Percentiles rank a stretch among this genome's conserved stretches.
phyloP scores from a whole-genome alignment of 2,797 vertebrate species.

The Mycteria americana region DNA sequence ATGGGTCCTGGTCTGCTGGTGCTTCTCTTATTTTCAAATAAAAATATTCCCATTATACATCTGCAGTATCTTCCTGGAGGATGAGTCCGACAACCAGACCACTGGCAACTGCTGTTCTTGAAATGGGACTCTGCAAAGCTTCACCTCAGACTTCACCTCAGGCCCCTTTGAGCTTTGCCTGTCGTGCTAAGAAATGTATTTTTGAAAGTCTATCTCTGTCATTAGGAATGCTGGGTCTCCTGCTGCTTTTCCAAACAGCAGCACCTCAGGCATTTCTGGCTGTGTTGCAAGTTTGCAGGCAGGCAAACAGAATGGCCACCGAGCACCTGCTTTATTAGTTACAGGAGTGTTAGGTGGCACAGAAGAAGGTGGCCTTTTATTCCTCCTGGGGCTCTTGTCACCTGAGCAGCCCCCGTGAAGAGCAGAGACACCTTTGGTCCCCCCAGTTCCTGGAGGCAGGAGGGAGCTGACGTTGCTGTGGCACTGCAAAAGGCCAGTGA shows the following conservation, averaged over 20 bases:
- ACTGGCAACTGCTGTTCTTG: background rate
- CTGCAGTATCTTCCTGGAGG: background rate
- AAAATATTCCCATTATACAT: background rate
- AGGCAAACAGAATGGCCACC: background rate
- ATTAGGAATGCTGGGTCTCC: background rate
- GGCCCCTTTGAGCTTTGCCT: background rate
- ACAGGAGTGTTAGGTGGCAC: background rate
- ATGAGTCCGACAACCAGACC: background rate
- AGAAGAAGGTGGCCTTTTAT: background rate
- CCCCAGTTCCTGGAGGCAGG: background rate
- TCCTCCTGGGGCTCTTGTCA: background rate
- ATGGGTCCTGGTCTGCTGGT: background rate
- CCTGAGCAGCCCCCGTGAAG: background rate
- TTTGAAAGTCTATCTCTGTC: background rate
- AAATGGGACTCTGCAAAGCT: background rate
- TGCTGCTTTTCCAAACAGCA: background rate
- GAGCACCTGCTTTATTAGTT: background rate
- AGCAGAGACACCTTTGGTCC: background rate
- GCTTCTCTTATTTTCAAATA: background rate
- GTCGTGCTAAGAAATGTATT: background rate
- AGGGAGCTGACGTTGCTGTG: background rate
- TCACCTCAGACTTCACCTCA: background rate
- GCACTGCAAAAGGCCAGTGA: background rate
- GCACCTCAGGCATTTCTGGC: background rate
- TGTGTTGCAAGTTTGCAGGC: background rate